These are phyloP conservation scores for Macroteleia sp. DNA, from an alignment of 2,888 invertebrate genomes.

Conservation along the genomic window DNA sequence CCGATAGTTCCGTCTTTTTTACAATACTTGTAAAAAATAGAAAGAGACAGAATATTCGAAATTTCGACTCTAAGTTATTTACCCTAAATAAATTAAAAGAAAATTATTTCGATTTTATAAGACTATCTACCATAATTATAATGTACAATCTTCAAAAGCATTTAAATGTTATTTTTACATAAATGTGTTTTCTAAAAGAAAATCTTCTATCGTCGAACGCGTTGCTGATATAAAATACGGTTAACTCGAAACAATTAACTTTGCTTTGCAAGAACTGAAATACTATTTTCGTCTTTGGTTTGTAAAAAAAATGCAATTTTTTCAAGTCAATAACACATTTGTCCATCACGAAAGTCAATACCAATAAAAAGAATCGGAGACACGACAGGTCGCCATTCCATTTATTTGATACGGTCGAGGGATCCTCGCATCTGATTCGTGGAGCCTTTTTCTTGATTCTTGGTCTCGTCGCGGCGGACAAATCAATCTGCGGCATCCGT, in stretches of 20 bases:
- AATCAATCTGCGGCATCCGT: slow-evolving; percentile 45
- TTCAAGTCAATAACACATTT: slow-evolving; percentile 39
- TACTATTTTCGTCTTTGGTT: slow-evolving; percentile 24
- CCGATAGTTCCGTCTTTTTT: too few relatives aligned
- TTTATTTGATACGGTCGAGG: slow-evolving; percentile 31
- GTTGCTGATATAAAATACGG: slow-evolving; percentile 16
- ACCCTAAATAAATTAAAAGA: too few relatives aligned
- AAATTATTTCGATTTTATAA: too few relatives aligned
- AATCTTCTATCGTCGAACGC: neutral
- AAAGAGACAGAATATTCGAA: too few relatives aligned
- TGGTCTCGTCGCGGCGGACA: slow-evolving; percentile 12
- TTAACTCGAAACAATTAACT: slow-evolving; percentile 20
- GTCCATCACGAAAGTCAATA: slow-evolving; percentile 37
- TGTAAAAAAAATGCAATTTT: slow-evolving; percentile 35
- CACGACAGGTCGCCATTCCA: slow-evolving; percentile 14
- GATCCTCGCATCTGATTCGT: slow-evolving; percentile 17
- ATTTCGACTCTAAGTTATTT: too few relatives aligned
- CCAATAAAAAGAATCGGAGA: slow-evolving; percentile 23
- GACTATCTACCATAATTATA: too few relatives aligned
- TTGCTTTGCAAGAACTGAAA: slow-evolving; percentile 12
- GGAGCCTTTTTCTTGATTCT: slow-evolving; percentile 22
- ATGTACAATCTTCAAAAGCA: too few relatives aligned
- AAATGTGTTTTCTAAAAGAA: too few relatives aligned
- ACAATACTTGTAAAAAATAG: too few relatives aligned
- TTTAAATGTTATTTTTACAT: too few relatives aligned